Conservation (phyloP, 2,113 vertebrate genomes). For the Toxotes chatareus region DNA sequence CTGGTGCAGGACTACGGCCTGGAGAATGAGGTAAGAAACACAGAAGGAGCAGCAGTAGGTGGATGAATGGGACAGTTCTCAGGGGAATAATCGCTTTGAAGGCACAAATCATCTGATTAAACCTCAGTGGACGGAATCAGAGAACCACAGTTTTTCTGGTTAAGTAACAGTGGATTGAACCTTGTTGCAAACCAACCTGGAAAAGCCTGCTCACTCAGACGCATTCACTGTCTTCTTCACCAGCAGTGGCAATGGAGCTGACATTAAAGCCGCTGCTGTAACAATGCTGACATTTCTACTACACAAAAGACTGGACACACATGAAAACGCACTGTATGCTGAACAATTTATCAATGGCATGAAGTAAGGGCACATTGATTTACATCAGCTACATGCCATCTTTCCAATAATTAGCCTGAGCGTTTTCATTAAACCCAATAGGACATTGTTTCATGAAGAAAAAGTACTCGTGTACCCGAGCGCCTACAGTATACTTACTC, state of each 20-base stretch:
- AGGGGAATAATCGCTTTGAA: not conserved
- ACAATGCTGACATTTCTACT: conserved; percentile 69
- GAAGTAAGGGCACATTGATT: conserved; percentile 63
- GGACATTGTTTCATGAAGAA: conserved; percentile 49
- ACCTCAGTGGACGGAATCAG: not conserved
- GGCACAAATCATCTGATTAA: too few species aligned
- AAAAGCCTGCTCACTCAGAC: not conserved
- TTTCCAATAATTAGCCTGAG: conserved; percentile 62
- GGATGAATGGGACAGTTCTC: not conserved
- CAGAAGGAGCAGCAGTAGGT: not conserved
- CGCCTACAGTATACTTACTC: conserved; percentile 50
- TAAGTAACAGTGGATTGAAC: too few species aligned
- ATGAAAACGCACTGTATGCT: conserved; percentile 19
- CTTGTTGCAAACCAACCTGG: not conserved
- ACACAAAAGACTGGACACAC: conserved; percentile 54
- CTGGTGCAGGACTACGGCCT: conserved; percentile 97
- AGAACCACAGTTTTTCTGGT: too few species aligned
- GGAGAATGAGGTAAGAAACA: conserved; percentile 89
- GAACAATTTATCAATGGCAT: conserved; percentile 56
- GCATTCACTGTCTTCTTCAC: conserved; percentile 1
- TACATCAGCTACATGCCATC: conserved; percentile 31
- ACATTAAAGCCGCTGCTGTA: conserved; percentile 68
- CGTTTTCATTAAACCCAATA: conserved; percentile 55
- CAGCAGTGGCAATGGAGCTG: conserved; percentile 32
- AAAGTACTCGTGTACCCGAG: not conserved